These are phyloP conservation scores for Chaetodon auriga DNA, from an alignment of 2,113 vertebrate genomes.

Conservation along the genomic window DNA sequence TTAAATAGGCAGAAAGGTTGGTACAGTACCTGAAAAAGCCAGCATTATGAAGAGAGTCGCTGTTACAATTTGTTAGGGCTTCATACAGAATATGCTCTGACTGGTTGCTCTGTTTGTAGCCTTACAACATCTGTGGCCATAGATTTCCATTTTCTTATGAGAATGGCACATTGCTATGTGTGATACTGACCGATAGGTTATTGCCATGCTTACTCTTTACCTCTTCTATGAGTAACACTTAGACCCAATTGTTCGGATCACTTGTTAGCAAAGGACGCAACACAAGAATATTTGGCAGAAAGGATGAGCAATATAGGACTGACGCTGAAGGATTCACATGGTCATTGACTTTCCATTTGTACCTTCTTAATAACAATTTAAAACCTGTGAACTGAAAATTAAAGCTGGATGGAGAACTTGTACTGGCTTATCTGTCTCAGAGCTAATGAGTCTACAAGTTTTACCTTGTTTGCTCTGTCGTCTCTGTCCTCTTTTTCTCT, in stretches of 20 bases:
- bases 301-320: constrained; percentile 29
- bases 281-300: constrained; percentile 55
- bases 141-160: constrained; percentile 43
- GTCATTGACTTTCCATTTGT: constrained; percentile 10
- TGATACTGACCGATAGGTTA: constrained; percentile 50
- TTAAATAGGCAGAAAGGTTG: constrained; percentile 26
- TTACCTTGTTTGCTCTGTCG: background rate
- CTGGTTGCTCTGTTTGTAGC: constrained; percentile 38
- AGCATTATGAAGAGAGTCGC: constrained; percentile 4
- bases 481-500: background rate
- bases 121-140: constrained; percentile 52
- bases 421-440: constrained; percentile 32
- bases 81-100: constrained; percentile 17
- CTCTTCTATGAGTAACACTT: constrained; percentile 38
- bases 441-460: constrained; percentile 18
- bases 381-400: constrained; percentile 35
- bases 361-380: constrained; percentile 24
- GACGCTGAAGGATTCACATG: constrained; percentile 7
- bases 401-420: constrained; percentile 39
- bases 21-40: constrained; percentile 31
- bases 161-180: constrained; percentile 57
- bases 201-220: constrained; percentile 38
- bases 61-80: constrained; percentile 18
- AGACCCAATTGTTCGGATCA: constrained; percentile 21
- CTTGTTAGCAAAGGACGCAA: constrained; percentile 37